Evolutionary conservation across 2,113 vertebrate genomes (phyloP).

Genomic region (Macquaria ambigua): DNA sequence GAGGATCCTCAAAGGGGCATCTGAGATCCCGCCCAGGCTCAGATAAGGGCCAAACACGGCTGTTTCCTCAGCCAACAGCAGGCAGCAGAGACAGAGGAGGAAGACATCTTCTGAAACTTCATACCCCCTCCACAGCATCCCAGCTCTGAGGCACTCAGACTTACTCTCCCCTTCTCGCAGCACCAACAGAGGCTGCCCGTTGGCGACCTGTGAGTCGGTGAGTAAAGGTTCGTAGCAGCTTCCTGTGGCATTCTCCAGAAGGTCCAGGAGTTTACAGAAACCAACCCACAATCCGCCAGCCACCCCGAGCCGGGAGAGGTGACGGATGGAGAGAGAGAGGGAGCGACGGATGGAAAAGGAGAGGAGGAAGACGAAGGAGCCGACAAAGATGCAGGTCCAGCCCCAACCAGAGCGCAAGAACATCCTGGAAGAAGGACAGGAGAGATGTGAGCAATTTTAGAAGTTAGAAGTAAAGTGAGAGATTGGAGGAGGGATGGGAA

Average conservation of each 20-base stretch:
- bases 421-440: slow-evolving; percentile 78
- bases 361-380: slow-evolving; percentile 90
- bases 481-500: neutral
- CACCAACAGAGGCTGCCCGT: slow-evolving; percentile 81
- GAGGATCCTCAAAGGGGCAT: slow-evolving; percentile 87
- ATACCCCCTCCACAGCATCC: slow-evolving; percentile 91
- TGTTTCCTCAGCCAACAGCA: slow-evolving; percentile 89
- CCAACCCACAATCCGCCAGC: slow-evolving; percentile 86
- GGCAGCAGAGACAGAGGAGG: slow-evolving; percentile 90
- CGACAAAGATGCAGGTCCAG: slow-evolving; percentile 90
- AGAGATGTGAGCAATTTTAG: neutral
- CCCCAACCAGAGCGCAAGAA: slow-evolving; percentile 92
- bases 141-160: slow-evolving; percentile 82
- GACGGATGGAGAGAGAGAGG: slow-evolving; percentile 82
- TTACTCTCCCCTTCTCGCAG: slow-evolving; percentile 85
- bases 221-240: slow-evolving; percentile 88
- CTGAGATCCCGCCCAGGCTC: slow-evolving; percentile 85
- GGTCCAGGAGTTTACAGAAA: slow-evolving; percentile 85
- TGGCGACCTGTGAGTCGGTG: slow-evolving; percentile 7
- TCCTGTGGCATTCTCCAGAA: slow-evolving; percentile 89
- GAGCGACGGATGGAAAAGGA: slow-evolving; percentile 89
- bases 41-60: slow-evolving; percentile 91
- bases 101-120: slow-evolving; percentile 90
- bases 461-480: neutral
- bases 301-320: slow-evolving; percentile 88